Percentiles rank a stretch among this genome's conserved stretches.
phyloP scores from a whole-genome alignment of 2,113 vertebrate species.

The Pseudopodoces humilis region DNA sequence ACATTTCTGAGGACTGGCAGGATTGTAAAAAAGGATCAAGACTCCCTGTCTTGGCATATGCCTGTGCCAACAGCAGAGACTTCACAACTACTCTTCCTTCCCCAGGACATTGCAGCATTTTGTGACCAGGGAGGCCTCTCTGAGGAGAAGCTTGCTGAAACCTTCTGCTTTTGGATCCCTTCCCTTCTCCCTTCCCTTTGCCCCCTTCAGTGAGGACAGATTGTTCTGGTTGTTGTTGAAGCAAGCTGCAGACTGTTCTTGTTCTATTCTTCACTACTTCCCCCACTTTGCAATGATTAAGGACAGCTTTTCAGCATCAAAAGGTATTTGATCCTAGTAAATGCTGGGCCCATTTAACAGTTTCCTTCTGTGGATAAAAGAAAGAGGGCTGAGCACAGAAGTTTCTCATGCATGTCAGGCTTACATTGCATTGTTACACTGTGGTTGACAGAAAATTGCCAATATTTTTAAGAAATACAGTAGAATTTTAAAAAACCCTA shows the following conservation, averaged over 20 bases:
- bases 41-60: neutral
- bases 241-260: neutral
- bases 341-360: neutral
- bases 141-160: neutral
- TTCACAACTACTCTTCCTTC: neutral
- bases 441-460: neutral
- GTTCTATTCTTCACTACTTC: neutral
- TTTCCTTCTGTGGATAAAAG: neutral
- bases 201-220: neutral
- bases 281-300: neutral
- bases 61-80: neutral
- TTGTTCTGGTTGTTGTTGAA: neutral
- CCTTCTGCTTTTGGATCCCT: neutral
- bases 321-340: neutral
- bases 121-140: neutral
- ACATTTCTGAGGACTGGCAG: neutral
- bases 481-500: neutral
- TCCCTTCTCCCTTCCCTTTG: neutral
- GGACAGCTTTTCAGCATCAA: neutral
- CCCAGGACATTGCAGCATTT: neutral
- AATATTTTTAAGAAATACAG: neutral
- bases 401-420: neutral
- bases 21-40: neutral
- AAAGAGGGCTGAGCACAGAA: neutral
- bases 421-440: neutral